These are phyloP conservation scores for Pimephales promelas DNA, from an alignment of 2,113 vertebrate genomes.

Conservation along the genomic window DNA sequence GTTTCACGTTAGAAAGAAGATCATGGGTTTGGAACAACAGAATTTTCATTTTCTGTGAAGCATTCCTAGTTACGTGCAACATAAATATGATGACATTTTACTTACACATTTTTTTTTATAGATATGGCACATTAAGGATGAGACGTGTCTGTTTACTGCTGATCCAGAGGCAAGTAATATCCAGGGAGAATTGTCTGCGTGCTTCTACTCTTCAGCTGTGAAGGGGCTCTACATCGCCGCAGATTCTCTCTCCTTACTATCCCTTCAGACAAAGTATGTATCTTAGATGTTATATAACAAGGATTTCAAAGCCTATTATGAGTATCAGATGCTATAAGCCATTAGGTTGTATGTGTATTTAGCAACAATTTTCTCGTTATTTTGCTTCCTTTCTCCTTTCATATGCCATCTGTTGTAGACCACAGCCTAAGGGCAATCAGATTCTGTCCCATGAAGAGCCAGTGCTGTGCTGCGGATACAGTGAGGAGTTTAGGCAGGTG, in stretches of 20 bases:
- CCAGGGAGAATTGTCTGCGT: conserved; percentile 69
- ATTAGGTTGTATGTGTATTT: not conserved
- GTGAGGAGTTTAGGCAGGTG: conserved; percentile 75
- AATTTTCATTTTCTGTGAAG: not conserved
- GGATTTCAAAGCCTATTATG: not conserved
- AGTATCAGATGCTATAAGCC: not conserved
- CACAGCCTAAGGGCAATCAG: conserved; percentile 56
- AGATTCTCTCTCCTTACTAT: conserved; percentile 67
- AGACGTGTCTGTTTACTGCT: conserved; percentile 73
- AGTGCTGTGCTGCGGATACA: conserved; percentile 77
- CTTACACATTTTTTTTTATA: conserved; percentile 42
- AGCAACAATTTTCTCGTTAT: not conserved
- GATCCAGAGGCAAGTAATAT: conserved; percentile 71
- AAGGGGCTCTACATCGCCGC: conserved; percentile 71
- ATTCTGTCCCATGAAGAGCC: conserved; percentile 77
- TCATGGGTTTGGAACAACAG: not conserved
- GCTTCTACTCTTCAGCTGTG: conserved; percentile 64
- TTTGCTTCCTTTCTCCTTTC: conserved; percentile 1
- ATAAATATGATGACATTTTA: conserved; percentile 1
- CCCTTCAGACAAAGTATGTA: conserved; percentile 71
- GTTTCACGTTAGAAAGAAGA: not conserved
- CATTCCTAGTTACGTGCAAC: too few species aligned
- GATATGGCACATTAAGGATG: conserved; percentile 80
- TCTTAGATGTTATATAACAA: not conserved
- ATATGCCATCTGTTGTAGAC: conserved; percentile 60